These are phyloP conservation scores for Arrhopalites spinosus DNA, from an alignment of 2,888 invertebrate species.

Conservation along the genomic window DNA sequence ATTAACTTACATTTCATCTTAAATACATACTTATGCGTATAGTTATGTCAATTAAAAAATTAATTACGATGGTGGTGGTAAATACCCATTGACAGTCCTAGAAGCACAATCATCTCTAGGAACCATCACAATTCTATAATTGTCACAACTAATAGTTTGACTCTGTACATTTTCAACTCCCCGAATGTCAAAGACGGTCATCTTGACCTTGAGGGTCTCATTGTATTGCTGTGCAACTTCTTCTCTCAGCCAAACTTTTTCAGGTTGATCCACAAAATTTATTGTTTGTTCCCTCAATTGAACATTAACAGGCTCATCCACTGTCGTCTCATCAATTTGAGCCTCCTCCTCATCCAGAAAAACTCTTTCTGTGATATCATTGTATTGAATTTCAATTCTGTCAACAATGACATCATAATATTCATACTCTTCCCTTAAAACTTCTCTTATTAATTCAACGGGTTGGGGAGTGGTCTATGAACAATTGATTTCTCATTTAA, in stretches of 20 bases:
- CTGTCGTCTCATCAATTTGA: not conserved
- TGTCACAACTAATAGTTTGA: not conserved
- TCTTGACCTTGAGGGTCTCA: not conserved
- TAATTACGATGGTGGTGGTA: conserved; percentile 4
- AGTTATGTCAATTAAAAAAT: too few species aligned
- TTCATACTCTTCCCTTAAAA: not conserved
- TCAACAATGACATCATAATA: conserved; percentile 15
- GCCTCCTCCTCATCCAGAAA: conserved; percentile 12
- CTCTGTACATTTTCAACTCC: not conserved
- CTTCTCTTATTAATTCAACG: not conserved
- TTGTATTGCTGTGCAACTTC: conserved; percentile 1
- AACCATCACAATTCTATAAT: conserved; percentile 1
- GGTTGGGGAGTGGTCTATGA: conserved; percentile 8
- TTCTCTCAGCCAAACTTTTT: not conserved
- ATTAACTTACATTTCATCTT: too few species aligned
- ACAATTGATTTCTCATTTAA: too few species aligned
- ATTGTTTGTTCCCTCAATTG: not conserved
- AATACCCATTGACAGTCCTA: conserved; percentile 3
- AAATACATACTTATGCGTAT: too few species aligned
- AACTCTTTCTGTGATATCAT: not conserved
- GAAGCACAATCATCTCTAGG: not conserved
- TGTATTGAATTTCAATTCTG: conserved; percentile 9
- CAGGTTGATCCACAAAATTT: conserved; percentile 5
- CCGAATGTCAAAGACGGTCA: conserved; percentile 2
- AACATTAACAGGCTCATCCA: conserved; percentile 6